Conservation (phyloP, 2,797 vertebrate species). For the Argyrosomus regius region DNA sequence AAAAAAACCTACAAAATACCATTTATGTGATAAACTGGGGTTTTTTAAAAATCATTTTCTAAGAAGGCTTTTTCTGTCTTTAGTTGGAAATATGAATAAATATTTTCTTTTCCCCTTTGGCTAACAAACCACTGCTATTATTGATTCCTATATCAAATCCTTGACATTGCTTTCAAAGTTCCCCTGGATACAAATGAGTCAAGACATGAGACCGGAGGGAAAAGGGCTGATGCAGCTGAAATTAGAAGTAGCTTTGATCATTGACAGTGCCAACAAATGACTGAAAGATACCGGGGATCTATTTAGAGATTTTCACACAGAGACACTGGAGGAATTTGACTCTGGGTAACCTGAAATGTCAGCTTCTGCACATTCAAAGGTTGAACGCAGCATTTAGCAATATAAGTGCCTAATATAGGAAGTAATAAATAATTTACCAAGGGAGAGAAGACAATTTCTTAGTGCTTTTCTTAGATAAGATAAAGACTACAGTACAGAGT, state of each 20-base stretch:
- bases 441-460: background rate
- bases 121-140: background rate
- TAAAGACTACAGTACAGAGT: background rate
- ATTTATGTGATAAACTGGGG: background rate
- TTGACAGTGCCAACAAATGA: background rate
- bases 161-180: constrained; percentile 15
- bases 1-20: background rate
- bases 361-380: background rate
- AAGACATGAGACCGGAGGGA: background rate
- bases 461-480: constrained; percentile 10
- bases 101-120: background rate
- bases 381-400: background rate
- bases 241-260: background rate
- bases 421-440: background rate
- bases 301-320: background rate
- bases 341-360: background rate
- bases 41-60: background rate
- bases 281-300: constrained; percentile 7
- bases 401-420: background rate
- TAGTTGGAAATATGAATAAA: background rate
- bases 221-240: background rate
- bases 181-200: background rate
- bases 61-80: background rate
- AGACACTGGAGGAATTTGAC: constrained; percentile 8
- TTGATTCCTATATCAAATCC: background rate